Base-by-base conservation (phyloP, 2,888 invertebrate genomes). In the Aphodius sticticus region DNA sequence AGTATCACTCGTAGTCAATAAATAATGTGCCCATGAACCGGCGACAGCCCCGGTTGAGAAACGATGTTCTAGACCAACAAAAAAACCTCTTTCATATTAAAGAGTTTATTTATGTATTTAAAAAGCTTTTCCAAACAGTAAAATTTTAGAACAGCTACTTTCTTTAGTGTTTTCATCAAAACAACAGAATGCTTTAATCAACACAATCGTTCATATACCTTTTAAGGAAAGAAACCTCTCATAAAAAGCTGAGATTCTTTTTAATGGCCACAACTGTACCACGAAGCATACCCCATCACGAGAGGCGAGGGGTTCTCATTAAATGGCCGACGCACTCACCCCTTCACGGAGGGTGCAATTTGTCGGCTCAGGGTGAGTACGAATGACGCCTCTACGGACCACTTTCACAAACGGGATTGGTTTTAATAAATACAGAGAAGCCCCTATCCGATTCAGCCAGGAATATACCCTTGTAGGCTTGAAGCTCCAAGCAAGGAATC, bases 281-380 rank as follows among this genome's bases (percentile, higher is more conserved):
- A 9, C 53, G 26, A 15, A 15, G 2, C 36, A 26, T 74, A 0
- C 74, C 1, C 14, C 36, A 74, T 7, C 35, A 1, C 16, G 74
- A 74, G 9, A 0, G 74, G 74, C 4, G 74, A 26, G 16, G 35
- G 74, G 74, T 37, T n/a, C 15, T 74, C 74, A 74, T 26, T 74
- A 37, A 74, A 74, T 74, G 35, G 14, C 35, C 16, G 36, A 36
- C 37, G 37, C 74, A 9, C 53, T 36, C 74, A 74, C 74, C 74
- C 35, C 35, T 74, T 14, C 74, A 6, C 1, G 74, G 37, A 36
- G 53, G 53, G 53, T 53, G 53, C 53, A 53, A 53, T 53, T 53
- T 53, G 53, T 53, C 53, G 53, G 53, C 53, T 53, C 53, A 53
- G 53, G 53, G 53, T 53, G 53, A 53, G 53, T 53, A 53, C 53